phyloP scores from a whole-genome alignment of 1,140 invertebrate genomes.

The Gonioctena quinquepunctata region DNA sequence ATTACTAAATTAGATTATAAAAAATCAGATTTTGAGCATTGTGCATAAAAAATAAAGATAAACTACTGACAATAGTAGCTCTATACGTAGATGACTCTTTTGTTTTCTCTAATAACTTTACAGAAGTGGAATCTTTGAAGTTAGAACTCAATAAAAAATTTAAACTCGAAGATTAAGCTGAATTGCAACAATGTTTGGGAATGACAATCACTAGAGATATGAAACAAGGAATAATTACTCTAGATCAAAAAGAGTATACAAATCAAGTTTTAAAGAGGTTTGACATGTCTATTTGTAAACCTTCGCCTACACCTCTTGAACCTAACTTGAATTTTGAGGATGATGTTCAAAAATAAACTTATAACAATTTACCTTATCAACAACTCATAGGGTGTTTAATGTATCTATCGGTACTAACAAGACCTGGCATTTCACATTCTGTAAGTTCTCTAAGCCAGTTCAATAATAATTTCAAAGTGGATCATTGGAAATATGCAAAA shows the following conservation, averaged over 20 bases:
- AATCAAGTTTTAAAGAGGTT: conserved; percentile 17
- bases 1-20: too few relatives aligned
- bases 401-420: conserved; percentile 54
- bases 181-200: conserved; percentile 32
- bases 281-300: conserved; percentile 24
- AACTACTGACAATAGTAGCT: conserved; percentile 38
- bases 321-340: conserved; percentile 15
- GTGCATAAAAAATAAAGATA: conserved; percentile 39
- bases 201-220: conserved; percentile 2
- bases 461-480: conserved; percentile 40
- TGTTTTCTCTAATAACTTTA: conserved; percentile 44
- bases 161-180: conserved; percentile 37
- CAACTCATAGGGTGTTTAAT: conserved; percentile 54
- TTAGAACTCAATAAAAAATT: conserved; percentile 28
- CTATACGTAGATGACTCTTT: conserved; percentile 54
- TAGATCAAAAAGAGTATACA: conserved; percentile 37
- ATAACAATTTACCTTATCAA: conserved; percentile 43
- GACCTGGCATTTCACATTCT: conserved; percentile 57
- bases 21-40: too few relatives aligned
- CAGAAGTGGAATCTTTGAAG: conserved; percentile 30
- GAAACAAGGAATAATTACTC: not conserved
- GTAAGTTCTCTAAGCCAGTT: conserved; percentile 54
- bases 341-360: not conserved
- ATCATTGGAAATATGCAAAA: conserved; percentile 54
- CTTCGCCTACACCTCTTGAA: conserved; percentile 29